Base-by-base conservation (phyloP, 1,140 invertebrate species). In the Nasonia longicornis region DNA sequence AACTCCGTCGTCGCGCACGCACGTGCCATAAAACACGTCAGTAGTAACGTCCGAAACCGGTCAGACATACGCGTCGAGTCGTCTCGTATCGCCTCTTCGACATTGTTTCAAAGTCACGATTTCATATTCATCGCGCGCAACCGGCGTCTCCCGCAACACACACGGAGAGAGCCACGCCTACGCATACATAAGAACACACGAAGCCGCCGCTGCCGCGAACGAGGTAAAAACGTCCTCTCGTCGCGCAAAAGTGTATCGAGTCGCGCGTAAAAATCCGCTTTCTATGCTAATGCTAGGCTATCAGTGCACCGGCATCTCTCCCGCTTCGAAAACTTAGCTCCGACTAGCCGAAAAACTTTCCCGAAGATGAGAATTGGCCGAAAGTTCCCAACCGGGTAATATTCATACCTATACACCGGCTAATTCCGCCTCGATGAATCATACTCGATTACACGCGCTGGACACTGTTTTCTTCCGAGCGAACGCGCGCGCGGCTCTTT, bases 271-370 rank as follows among this genome's bases (percentile, higher is more conserved):
- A 75, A 75, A 48, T 75, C 20, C 79, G 42, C 64, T 80, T 70
- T 80, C 79, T 75, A 75, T 69, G 79, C 64, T 80, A 80, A 80
- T 80, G 42, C 52, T 3, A 2, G 52, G 35, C 48, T 38, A 71
- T 45, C 31, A 35, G 26, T 7, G 31, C 35, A 7, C 48, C 31
- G 10, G 26, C 12, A 20, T 35, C 67, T 52, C 31, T 63, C 48
- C 31, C 12, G 35, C 14, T 31, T 14, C 16, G 70, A 80, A 66
- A 78, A 7, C 14, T 48, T 26, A 26, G 26, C 26, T 1, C 26
- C 26, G 26, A 26, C 26, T 26, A 26, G 14, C 45, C 45, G 2
- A 16, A 48, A 48, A 48, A 12, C 3, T 48, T 48, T 48, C 38
- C 8, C 38, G 38, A 11, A 42, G 38, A 42, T 48, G 45, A 14